A percentile compares a stretch with the other conserved stretches of the same genome.
These are phyloP conservation scores for Coelogynopora nodosa DNA, from an alignment of 2,888 invertebrate species.

Conservation along the genomic window DNA sequence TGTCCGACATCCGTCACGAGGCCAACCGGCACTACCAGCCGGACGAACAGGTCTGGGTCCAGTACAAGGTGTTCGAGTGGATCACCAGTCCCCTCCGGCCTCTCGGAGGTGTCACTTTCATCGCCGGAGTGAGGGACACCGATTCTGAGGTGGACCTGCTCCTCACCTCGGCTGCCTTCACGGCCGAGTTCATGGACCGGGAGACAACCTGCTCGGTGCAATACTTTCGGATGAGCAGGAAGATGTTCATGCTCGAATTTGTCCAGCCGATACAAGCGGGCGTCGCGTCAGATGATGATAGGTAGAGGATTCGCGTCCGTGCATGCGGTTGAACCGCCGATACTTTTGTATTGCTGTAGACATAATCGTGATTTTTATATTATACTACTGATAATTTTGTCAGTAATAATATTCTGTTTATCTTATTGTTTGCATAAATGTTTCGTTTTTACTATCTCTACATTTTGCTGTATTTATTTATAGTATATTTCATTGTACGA, in stretches of 20 bases:
- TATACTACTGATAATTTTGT: too few relatives aligned
- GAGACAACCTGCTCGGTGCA: not conserved
- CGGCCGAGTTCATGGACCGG: not conserved
- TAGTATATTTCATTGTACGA: too few relatives aligned
- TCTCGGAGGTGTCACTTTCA: not conserved
- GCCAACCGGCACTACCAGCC: not conserved
- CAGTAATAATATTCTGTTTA: too few relatives aligned
- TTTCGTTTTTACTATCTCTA: too few relatives aligned
- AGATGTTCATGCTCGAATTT: slow-evolving; percentile 5
- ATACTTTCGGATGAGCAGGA: not conserved
- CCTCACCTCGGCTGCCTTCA: not conserved
- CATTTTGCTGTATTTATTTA: too few relatives aligned
- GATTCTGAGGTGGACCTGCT: not conserved
- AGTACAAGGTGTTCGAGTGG: slow-evolving; percentile 2
- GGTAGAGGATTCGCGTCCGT: too few relatives aligned
- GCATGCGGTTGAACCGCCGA: too few relatives aligned
- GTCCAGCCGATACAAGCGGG: not conserved
- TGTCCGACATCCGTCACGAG: not conserved
- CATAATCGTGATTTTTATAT: too few relatives aligned
- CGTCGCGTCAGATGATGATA: too few relatives aligned
- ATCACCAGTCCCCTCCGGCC: not conserved
- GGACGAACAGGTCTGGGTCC: not conserved
- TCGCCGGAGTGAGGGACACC: not conserved
- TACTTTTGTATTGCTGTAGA: too few relatives aligned
- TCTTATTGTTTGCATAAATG: too few relatives aligned